These are phyloP conservation scores for Suricata suricatta DNA, from an alignment of 2,113 vertebrate species.

Conservation along the genomic window DNA sequence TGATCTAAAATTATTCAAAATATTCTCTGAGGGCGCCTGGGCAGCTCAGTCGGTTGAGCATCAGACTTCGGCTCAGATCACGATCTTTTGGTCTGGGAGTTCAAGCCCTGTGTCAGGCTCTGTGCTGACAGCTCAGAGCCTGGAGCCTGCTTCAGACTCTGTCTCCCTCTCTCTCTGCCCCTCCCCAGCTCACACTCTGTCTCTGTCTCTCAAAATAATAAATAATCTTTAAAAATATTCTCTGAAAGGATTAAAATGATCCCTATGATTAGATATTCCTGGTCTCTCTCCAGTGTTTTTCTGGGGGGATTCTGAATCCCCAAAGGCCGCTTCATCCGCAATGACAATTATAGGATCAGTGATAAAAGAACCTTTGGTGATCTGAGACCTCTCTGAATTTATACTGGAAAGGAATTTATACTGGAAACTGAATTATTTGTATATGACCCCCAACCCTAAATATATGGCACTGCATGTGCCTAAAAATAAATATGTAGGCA, in stretches of 20 bases:
- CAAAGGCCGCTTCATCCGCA: not conserved
- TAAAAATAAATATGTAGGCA: not conserved
- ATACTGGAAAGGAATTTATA: not conserved
- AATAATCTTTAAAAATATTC: no score
- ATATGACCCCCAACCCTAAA: not conserved
- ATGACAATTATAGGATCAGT: not conserved
- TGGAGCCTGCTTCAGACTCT: no score
- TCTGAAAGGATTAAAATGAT: not conserved
- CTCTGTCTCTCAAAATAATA: no score
- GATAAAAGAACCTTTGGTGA: not conserved
- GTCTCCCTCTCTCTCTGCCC: not conserved
- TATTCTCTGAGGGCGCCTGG: not conserved
- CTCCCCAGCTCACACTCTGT: no score
- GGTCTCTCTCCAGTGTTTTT: not conserved
- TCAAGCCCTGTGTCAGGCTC: no score
- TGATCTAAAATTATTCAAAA: conserved; percentile 14
- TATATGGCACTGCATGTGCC: not conserved
- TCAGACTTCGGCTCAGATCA: no score
- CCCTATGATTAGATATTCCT: not conserved
- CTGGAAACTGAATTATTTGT: not conserved
- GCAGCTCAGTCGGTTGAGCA: no score
- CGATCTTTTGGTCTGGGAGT: no score
- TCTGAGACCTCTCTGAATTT: not conserved
- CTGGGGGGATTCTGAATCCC: not conserved
- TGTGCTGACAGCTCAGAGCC: no score